phyloP scores from a whole-genome alignment of 2,113 vertebrate species.

The Octodon degus region DNA sequence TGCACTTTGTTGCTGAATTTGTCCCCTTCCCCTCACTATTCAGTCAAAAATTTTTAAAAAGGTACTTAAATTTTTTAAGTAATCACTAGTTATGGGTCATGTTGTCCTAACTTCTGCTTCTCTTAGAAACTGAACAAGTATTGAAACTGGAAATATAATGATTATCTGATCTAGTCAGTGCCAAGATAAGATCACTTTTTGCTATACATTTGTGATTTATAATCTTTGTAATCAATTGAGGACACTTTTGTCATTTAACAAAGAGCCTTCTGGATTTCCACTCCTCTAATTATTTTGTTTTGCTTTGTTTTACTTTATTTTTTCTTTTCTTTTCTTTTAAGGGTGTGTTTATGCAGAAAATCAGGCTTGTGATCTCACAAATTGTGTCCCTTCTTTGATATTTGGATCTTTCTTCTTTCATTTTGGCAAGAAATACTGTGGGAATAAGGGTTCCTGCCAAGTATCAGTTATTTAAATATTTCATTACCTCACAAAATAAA shows the following conservation, averaged over 20 bases:
- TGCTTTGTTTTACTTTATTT: constrained; percentile 60
- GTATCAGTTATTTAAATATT: constrained; percentile 83
- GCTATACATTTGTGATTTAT: constrained; percentile 62
- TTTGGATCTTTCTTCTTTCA: constrained; percentile 77
- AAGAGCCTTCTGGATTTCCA: constrained; percentile 37
- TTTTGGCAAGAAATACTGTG: constrained; percentile 83
- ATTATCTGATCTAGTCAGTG: constrained; percentile 61
- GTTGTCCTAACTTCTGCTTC: constrained; percentile 74
- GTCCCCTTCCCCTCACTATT: background rate
- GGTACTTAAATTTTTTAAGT: constrained; percentile 68
- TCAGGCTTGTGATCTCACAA: constrained; percentile 74
- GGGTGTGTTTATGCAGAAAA: constrained; percentile 71
- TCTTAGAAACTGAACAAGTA: constrained; percentile 81
- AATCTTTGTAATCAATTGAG: constrained; percentile 68
- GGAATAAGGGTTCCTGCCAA: constrained; percentile 82
- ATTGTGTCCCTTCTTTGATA: constrained; percentile 76
- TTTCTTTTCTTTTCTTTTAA: constrained; percentile 68
- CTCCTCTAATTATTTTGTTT: constrained; percentile 56
- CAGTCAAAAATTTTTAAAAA: constrained; percentile 60
- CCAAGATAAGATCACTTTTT: constrained; percentile 48
- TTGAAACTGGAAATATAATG: constrained; percentile 72
- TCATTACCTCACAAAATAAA: constrained; percentile 80
- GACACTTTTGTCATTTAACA: constrained; percentile 30
- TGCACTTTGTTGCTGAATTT: constrained; percentile 6
- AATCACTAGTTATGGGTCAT: constrained; percentile 72